Evolutionary conservation across 2,113 vertebrate genomes (phyloP).

Genomic region (Orycteropus afer): DNA sequence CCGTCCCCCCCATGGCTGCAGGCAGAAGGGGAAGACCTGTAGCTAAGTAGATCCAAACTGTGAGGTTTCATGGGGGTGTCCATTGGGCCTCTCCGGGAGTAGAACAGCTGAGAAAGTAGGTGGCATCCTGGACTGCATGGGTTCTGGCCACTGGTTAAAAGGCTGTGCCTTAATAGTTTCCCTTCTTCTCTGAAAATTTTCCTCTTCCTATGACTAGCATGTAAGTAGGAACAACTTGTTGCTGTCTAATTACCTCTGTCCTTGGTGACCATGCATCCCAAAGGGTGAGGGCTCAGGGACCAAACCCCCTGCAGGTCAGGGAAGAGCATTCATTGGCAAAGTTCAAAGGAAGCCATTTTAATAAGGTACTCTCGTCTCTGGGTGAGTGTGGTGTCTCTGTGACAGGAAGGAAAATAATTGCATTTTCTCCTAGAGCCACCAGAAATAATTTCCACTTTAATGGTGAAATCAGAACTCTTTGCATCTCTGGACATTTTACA

Average conservation of each 20-base stretch:
- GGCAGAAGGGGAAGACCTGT: not conserved
- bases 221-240: not conserved
- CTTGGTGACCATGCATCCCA: not conserved
- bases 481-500: constrained; percentile 52
- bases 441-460: constrained; percentile 62
- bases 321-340: not conserved
- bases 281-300: not conserved
- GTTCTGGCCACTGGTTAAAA: not conserved
- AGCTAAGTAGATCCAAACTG: too few relatives aligned
- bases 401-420: constrained; percentile 68
- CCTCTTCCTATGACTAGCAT: not conserved
- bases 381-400: constrained; percentile 45
- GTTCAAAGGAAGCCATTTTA: constrained; percentile 47
- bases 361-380: constrained; percentile 37
- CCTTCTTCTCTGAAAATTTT: not conserved
- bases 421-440: constrained; percentile 37
- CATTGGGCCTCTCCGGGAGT: not conserved
- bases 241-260: constrained; percentile 41
- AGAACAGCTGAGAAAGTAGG: not conserved
- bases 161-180: not conserved
- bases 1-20: not conserved
- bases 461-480: constrained; percentile 56
- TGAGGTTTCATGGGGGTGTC: too few relatives aligned
- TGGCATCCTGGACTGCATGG: not conserved
- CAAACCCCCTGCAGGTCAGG: not conserved